These are phyloP conservation scores for Tapirus indicus DNA, from an alignment of 2,797 vertebrate species.

Conservation along the genomic window DNA sequence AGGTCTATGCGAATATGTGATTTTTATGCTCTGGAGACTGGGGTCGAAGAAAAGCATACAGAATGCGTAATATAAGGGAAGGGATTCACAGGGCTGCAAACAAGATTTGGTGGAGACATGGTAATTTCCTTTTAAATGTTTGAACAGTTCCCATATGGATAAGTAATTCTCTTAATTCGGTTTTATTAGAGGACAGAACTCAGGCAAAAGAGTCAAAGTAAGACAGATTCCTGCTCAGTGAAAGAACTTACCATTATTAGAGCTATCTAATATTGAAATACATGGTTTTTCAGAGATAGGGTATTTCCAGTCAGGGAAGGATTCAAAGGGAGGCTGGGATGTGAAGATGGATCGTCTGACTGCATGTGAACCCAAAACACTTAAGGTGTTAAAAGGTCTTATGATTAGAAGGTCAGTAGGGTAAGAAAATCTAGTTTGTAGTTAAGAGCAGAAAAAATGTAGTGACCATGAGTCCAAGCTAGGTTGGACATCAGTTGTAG, in stretches of 20 bases:
- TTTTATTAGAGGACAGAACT: background rate
- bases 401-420: background rate
- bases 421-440: background rate
- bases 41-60: background rate
- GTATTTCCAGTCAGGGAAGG: background rate
- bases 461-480: background rate
- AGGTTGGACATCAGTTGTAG: background rate
- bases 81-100: background rate
- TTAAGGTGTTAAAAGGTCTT: background rate
- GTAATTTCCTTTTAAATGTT: constrained; percentile 23
- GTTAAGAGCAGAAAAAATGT: background rate
- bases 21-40: background rate
- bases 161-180: background rate
- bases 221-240: background rate
- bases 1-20: background rate
- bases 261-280: background rate
- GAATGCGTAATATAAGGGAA: background rate
- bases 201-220: background rate
- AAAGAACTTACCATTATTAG: background rate
- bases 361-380: background rate
- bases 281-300: background rate
- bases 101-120: background rate
- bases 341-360: background rate
- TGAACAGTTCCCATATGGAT: background rate
- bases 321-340: background rate